Percentiles rank a stretch among this genome's conserved stretches.
Evolutionary conservation across 1,140 invertebrate species (phyloP).

Genomic region (Glossosoma conforme): DNA sequence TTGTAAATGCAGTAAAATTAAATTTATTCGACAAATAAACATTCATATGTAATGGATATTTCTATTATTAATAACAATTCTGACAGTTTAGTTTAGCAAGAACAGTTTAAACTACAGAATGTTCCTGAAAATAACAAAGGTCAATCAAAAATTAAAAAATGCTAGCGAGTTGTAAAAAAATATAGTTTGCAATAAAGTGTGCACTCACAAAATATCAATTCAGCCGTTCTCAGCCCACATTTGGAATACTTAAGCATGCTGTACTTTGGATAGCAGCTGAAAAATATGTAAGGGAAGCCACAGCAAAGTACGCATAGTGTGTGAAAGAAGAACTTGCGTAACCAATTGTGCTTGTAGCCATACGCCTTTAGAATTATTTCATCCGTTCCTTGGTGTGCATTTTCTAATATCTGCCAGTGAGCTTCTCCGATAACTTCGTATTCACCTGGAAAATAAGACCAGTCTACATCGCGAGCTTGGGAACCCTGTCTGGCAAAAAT

Average conservation of each 20-base stretch:
- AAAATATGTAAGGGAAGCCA: constrained; percentile 49
- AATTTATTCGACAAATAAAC: too few relatives aligned
- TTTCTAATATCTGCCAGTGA: constrained; percentile 48
- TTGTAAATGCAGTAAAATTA: too few relatives aligned
- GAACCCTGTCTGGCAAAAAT: constrained; percentile 5
- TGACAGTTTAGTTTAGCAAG: too few relatives aligned
- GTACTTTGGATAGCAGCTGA: constrained; percentile 48
- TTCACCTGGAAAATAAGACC: constrained; percentile 40
- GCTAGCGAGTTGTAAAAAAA: neutral
- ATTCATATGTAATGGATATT: too few relatives aligned
- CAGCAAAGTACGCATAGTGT: constrained; percentile 42
- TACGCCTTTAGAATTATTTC: constrained; percentile 47
- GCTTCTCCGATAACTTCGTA: constrained; percentile 51
- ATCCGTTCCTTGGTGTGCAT: constrained; percentile 35
- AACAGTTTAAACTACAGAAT: too few relatives aligned
- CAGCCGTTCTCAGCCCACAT: constrained; percentile 49
- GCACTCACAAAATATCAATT: constrained; percentile 48
- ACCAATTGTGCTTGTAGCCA: constrained; percentile 45
- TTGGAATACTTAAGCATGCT: constrained; percentile 47
- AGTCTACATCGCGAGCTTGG: constrained; percentile 6
- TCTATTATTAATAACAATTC: too few relatives aligned
- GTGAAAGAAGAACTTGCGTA: constrained; percentile 44
- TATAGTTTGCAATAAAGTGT: neutral
- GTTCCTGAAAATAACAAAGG: too few relatives aligned
- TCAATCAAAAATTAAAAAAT: too few relatives aligned